A percentile compares a stretch with the other conserved stretches of the same genome.
These are phyloP conservation scores for Hyperoodon ampullatus DNA, from an alignment of 2,113 vertebrate species.

Conservation along the genomic window DNA sequence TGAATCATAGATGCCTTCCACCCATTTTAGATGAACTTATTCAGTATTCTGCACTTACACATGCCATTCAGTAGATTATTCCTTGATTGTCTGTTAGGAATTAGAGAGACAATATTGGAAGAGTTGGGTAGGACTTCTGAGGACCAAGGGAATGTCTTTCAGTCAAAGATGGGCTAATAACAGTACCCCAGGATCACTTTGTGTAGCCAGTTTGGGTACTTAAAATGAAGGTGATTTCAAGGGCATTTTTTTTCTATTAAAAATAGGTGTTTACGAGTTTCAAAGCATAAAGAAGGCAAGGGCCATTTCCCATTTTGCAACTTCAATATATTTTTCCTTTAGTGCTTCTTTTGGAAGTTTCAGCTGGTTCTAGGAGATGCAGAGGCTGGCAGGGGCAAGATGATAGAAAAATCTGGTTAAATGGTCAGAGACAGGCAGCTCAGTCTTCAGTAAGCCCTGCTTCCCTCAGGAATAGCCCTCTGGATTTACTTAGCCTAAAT, in stretches of 20 bases:
- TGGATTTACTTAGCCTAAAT: neutral
- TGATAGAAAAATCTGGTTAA: neutral
- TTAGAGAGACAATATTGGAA: neutral
- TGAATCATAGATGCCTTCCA: neutral
- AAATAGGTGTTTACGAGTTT: neutral
- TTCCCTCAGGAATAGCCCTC: neutral
- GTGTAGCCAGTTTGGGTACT: neutral
- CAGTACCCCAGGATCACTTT: neutral
- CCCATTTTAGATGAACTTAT: neutral
- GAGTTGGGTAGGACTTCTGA: neutral
- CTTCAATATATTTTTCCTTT: neutral
- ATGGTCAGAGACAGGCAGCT: neutral
- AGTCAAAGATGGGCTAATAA: neutral
- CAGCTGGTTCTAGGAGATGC: neutral
- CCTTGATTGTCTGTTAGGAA: neutral
- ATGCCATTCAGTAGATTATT: neutral
- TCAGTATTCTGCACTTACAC: neutral
- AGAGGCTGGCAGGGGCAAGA: neutral
- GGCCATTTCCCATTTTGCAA: neutral
- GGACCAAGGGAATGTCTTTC: neutral
- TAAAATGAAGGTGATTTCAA: constrained; percentile 24
- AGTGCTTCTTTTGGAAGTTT: neutral
- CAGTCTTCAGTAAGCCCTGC: neutral
- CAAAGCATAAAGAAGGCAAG: neutral
- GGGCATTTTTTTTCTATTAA: neutral